Evolutionary conservation across 2,888 invertebrate species (phyloP).

Genomic region (Macrophya annulata): DNA sequence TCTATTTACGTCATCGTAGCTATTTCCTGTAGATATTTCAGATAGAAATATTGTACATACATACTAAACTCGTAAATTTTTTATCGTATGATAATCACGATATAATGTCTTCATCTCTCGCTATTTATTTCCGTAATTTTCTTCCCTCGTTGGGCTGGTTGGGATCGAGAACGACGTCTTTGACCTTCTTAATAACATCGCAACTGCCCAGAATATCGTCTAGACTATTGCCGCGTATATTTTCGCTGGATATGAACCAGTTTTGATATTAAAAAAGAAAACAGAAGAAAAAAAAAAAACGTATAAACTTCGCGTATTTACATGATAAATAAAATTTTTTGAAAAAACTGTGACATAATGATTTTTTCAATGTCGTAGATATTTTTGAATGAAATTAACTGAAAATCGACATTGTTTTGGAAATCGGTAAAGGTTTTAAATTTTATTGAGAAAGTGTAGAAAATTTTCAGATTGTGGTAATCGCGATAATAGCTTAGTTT

Average conservation of each 20-base stretch:
- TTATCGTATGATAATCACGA: neutral
- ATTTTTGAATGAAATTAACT: neutral
- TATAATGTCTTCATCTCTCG: constrained; percentile 10
- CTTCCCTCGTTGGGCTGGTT: neutral
- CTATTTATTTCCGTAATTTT: neutral
- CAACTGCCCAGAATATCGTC: neutral
- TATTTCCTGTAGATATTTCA: too few species aligned
- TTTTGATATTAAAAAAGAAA: neutral
- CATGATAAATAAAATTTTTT: too few species aligned
- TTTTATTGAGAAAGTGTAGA: neutral
- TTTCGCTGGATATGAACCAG: neutral
- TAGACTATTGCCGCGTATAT: neutral
- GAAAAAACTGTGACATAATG: too few species aligned
- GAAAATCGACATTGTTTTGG: too few species aligned
- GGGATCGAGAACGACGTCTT: neutral
- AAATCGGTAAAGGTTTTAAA: neutral
- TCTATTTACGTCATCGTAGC: too few species aligned
- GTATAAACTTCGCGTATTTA: too few species aligned
- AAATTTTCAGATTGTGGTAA: too few species aligned
- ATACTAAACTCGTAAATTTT: neutral
- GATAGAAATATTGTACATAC: too few species aligned
- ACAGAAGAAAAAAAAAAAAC: neutral
- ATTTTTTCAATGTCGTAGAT: too few species aligned
- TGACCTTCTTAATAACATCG: constrained; percentile 4
- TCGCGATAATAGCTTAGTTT: too few species aligned